Conservation (phyloP, 2,797 vertebrate species). For the Neostethus bicornis region DNA sequence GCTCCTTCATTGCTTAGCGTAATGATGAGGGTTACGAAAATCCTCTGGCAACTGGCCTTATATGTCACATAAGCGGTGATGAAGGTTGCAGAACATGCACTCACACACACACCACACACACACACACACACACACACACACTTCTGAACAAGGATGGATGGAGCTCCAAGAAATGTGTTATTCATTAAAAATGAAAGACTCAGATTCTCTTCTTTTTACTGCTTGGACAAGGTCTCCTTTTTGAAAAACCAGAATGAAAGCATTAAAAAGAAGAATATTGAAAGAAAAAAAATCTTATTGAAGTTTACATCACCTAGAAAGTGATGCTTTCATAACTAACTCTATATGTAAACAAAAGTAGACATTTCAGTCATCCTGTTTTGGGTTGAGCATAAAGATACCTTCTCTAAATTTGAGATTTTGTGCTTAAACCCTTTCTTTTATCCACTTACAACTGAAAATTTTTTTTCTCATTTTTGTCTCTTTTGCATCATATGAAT, state of each 20-base stretch:
- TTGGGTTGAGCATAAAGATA: too few relatives aligned
- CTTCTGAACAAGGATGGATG: conserved; percentile 20
- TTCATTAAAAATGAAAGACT: conserved; percentile 74
- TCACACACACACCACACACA: conserved; percentile 36
- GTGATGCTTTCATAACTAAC: too few relatives aligned
- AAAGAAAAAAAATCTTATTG: conserved; percentile 6
- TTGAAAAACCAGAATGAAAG: conserved; percentile 24
- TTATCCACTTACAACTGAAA: too few relatives aligned
- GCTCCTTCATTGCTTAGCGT: conserved; percentile 59
- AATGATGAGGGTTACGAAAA: conserved; percentile 68
- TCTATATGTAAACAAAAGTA: too few relatives aligned
- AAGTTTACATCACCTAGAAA: background rate
- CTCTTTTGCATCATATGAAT: too few relatives aligned
- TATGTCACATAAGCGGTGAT: conserved; percentile 60
- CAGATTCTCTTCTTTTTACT: conserved; percentile 60
- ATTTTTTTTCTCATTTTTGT: too few relatives aligned
- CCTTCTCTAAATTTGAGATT: too few relatives aligned
- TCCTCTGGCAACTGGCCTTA: conserved; percentile 67
- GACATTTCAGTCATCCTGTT: too few relatives aligned
- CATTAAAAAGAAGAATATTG: conserved; percentile 4
- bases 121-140: conserved; percentile 34
- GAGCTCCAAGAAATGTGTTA: conserved; percentile 72
- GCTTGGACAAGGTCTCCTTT: conserved; percentile 38
- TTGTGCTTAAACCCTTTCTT: too few relatives aligned
- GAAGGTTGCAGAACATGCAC: conserved; percentile 40